Evolutionary conservation across 2,888 invertebrate species (phyloP), one percentile per base, ranked within the genome.

Genomic region (Dasysyrphus albostriatus): DNA sequence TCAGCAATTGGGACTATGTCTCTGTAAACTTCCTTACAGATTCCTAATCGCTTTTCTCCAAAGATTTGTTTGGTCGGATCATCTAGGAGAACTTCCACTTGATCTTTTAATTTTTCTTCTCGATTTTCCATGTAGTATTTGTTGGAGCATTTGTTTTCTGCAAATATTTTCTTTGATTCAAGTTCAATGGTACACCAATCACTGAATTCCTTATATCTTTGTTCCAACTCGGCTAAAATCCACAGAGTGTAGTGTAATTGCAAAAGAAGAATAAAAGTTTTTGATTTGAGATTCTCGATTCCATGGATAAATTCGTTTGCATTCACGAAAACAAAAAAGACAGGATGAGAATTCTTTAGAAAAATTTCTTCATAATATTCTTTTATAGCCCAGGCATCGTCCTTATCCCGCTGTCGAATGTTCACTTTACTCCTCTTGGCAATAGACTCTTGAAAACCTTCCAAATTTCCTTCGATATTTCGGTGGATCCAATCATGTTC

Each of bases 311-410:
- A 92, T 6, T 89, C 82, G 0, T 90, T 87, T 0, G 90, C 90
- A 74, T 90, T 89, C n/a, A 90, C 89, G 70, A 92, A 92, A 0
- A 92, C 91, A 67, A 91, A 89, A 0, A 91, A 49, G 5, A 91
- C 90, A 0, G 91, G 90, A 77, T 91, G 91, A n/a, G 89, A 76
- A 56, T 91, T 91, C n/a, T 89, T 84, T 47, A 90, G 80, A 65
- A 91, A 92, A 0, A 90, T 89, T 32, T 92, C 89, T 49, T 92
- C 91, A 88, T 92, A 93, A 67, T 89, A 93, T 5, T 90, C 73
- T n/a, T 91, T 91, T 14, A 93, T 91, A 16, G 91, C 92, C 91
- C 91, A 91, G 2, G 92, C 92, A 70, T 92, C 91, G 39, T 92
- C 92, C 42, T 90, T 91, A 56, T 91, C 91, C 2, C 92, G 89